Base-by-base conservation (phyloP, 2,888 invertebrate species). In the Dendrolimus houi region DNA sequence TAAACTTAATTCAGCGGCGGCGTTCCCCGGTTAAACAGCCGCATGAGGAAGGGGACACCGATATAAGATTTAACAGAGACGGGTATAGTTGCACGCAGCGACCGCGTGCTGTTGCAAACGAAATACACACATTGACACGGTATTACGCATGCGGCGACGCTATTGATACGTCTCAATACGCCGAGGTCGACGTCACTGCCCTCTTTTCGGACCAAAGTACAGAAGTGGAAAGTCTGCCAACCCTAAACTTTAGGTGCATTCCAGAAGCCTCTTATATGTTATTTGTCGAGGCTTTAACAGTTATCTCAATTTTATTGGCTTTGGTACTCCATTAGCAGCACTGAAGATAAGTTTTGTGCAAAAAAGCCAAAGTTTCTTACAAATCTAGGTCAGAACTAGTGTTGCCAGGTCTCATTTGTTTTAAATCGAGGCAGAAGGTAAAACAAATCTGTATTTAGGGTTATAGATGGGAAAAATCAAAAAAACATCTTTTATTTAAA, bases 71-170 rank as follows among this genome's bases (percentile, higher is more conserved):
- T 57, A 71, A 81, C 68, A 63, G 85, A 82, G 87, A 87, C 62
- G 65, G 77, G 62, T 59, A 71, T 70, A 79, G 71, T 74, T 70
- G 73, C 89, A 88, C 82, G 89, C 84, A 74, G 70, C 63, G 77
- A 64, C 77, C 80, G 85, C 89, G 87, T 88, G 89, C 71, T 81
- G 70, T 64, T 63, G 75, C 77, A 87, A 83, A 82, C 83, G 71
- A 59, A 66, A 83, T 83, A 60, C 83, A 86, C 83, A 86, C 85
- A 79, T 58, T 60, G 64, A 67, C 68, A 71, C 65, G 61, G 42
- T 62, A 74, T 84, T 83, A 86, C 87, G 86, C 87, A 86, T 85
- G 87, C 86, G 86, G 74, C 70, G 66, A 65, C 68, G 75, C 79
- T 81, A 81, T 77, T 70, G 77, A 79, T 79, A 81, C 68, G 77